phyloP scores from a whole-genome alignment of 2,888 invertebrate species.

The Caenorhabditis sinica region DNA sequence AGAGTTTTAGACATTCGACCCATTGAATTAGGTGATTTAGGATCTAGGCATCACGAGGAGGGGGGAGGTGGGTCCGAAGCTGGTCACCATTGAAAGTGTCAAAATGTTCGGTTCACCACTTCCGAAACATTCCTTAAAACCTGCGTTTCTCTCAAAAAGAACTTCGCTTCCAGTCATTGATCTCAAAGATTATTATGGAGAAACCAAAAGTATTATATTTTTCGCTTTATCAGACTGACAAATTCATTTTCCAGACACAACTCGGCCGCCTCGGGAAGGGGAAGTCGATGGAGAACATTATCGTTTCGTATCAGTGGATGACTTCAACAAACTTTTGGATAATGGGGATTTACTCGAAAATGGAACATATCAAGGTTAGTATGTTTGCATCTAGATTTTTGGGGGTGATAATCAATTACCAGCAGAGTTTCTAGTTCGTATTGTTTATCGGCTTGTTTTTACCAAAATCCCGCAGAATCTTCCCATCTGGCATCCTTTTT shows the following conservation, averaged over 20 bases:
- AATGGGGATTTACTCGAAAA: slow-evolving; percentile 87
- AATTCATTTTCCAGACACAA: slow-evolving; percentile 85
- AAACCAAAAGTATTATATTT: slow-evolving; percentile 11
- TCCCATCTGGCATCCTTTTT: slow-evolving; percentile 29
- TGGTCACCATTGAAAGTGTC: slow-evolving; percentile 21
- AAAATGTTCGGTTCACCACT: slow-evolving; percentile 50
- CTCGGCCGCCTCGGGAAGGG: slow-evolving; percentile 86
- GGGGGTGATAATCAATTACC: too few relatives aligned
- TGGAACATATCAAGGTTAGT: slow-evolving; percentile 87
- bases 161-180: slow-evolving; percentile 58
- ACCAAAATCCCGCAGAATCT: slow-evolving; percentile 13
- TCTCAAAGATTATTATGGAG: slow-evolving; percentile 53
- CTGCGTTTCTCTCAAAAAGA: slow-evolving; percentile 60
- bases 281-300: slow-evolving; percentile 88
- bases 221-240: too few relatives aligned
- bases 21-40: slow-evolving; percentile 63
- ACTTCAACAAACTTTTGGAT: slow-evolving; percentile 79
- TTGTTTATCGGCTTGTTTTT: too few relatives aligned
- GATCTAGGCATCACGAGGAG: slow-evolving; percentile 40
- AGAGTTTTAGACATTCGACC: slow-evolving; percentile 42
- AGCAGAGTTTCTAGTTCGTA: too few relatives aligned
- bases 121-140: slow-evolving; percentile 46
- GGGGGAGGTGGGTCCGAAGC: slow-evolving; percentile 24
- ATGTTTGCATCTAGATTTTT: neutral
- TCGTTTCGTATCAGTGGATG: slow-evolving; percentile 82